Conservation (phyloP, 2,797 vertebrate species). For the Cetoscarus ocellatus region DNA sequence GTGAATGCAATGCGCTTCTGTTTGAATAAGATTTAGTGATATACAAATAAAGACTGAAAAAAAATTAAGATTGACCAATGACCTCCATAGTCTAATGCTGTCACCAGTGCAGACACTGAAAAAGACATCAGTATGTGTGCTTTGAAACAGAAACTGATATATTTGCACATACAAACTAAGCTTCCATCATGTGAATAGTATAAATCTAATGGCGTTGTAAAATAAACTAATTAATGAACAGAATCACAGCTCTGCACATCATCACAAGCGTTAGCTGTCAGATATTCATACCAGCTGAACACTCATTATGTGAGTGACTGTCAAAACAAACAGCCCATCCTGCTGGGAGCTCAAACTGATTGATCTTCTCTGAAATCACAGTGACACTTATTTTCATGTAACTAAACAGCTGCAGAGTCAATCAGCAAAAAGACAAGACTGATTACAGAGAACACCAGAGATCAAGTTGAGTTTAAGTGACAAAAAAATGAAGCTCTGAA, state of each 20-base stretch:
- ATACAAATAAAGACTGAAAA: too few relatives aligned
- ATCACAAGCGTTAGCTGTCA: neutral
- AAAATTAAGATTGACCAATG: too few relatives aligned
- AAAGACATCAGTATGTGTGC: too few relatives aligned
- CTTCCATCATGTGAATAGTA: constrained; percentile 12
- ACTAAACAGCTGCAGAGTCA: constrained; percentile 1
- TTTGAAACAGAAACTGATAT: too few relatives aligned
- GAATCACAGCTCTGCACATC: neutral
- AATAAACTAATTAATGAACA: neutral
- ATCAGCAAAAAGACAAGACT: constrained; percentile 20
- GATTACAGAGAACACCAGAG: neutral
- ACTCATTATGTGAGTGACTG: neutral
- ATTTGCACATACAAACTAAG: neutral
- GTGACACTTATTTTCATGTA: neutral
- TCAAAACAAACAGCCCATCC: constrained; percentile 12
- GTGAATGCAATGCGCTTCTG: too few relatives aligned
- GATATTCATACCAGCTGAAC: neutral
- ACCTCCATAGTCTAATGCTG: too few relatives aligned
- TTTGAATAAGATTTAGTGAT: too few relatives aligned
- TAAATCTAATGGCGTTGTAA: neutral
- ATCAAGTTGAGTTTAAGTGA: neutral
- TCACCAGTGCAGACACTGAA: too few relatives aligned
- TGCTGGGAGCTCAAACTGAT: neutral
- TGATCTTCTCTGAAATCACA: constrained; percentile 7
- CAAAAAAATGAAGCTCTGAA: neutral